phyloP scores from a whole-genome alignment of 1,140 invertebrate genomes.

The Teleopsis dalmanni region DNA sequence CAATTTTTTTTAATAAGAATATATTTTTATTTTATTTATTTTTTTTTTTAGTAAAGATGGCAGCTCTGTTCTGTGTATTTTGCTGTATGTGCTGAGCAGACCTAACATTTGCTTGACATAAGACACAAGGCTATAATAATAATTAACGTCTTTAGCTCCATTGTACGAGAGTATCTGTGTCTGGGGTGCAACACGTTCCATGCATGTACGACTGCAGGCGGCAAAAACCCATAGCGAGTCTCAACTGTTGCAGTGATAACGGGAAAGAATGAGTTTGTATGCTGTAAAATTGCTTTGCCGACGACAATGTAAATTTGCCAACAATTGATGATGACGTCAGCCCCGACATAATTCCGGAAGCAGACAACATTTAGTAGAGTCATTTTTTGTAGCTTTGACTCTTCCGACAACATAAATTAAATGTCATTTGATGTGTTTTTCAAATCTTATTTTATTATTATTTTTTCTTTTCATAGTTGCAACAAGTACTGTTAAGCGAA shows the following conservation, averaged over 20 bases:
- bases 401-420: too few species aligned
- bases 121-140: slow-evolving; percentile 6
- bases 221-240: neutral
- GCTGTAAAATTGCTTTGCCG: too few species aligned
- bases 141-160: slow-evolving; percentile 10
- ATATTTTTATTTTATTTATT: too few species aligned
- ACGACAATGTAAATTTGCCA: slow-evolving; percentile 9
- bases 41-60: too few species aligned
- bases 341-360: slow-evolving; percentile 11
- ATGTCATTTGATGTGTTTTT: too few species aligned
- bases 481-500: too few species aligned
- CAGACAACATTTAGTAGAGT: slow-evolving; percentile 5
- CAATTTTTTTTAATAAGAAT: too few species aligned
- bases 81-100: neutral
- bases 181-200: slow-evolving; percentile 7
- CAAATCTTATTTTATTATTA: too few species aligned
- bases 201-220: slow-evolving; percentile 4
- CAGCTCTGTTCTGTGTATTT: too few species aligned
- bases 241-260: neutral
- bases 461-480: too few species aligned
- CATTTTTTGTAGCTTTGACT: too few species aligned
- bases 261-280: too few species aligned
- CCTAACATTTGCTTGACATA: neutral
- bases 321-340: slow-evolving; percentile 11
- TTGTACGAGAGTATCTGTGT: slow-evolving; percentile 2